Evolutionary conservation across 2,888 invertebrate species (phyloP).

Genomic region (Serripes groenlandicus): DNA sequence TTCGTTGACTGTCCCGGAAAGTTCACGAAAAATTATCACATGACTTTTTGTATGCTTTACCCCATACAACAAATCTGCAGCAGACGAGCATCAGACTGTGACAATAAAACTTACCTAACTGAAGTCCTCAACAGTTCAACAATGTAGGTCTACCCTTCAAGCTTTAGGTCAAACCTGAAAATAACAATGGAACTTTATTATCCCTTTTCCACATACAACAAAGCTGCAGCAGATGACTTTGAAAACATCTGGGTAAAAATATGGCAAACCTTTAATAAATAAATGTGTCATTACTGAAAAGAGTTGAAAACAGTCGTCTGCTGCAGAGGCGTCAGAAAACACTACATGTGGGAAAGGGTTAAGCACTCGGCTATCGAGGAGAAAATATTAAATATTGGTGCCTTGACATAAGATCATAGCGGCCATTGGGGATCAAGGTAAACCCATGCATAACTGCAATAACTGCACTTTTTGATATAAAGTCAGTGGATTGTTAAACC

Average conservation of each 20-base stretch:
- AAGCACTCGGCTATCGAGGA: background rate
- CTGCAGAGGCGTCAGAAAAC: background rate
- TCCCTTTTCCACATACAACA: background rate
- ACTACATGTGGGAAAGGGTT: background rate
- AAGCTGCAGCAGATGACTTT: background rate
- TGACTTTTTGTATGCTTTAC: too few species aligned
- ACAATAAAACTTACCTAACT: slow-evolving; percentile 2
- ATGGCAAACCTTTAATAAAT: background rate
- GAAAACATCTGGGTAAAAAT: background rate
- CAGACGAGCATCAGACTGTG: background rate
- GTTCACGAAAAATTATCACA: too few species aligned
- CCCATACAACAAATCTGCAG: background rate
- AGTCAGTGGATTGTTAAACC: too few species aligned
- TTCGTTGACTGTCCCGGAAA: too few species aligned
- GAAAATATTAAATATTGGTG: too few species aligned
- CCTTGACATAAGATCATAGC: too few species aligned
- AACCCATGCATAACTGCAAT: too few species aligned
- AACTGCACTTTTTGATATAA: too few species aligned
- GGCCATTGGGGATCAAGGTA: too few species aligned
- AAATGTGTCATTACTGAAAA: background rate
- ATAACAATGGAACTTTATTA: background rate
- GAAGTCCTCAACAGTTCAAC: slow-evolving; percentile 10
- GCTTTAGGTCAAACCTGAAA: slow-evolving; percentile 17
- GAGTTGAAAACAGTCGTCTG: background rate
- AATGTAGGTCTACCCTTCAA: background rate